Percentiles rank a stretch among this genome's conserved stretches.
phyloP scores from a whole-genome alignment of 1,140 invertebrate species.

The Mya arenaria region DNA sequence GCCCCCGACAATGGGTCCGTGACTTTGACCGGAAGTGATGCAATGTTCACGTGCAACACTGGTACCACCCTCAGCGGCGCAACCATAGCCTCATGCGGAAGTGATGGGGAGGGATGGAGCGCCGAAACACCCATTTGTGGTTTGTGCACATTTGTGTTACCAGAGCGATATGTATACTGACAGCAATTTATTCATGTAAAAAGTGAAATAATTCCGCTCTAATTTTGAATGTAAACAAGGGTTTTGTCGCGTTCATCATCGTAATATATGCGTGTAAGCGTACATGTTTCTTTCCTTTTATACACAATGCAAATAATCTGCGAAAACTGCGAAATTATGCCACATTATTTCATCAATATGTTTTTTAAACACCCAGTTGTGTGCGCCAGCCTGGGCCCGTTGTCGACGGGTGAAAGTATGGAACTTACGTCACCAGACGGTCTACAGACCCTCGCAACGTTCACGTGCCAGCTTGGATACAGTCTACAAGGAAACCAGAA shows the following conservation, averaged over 20 bases:
- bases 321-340: no score
- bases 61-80: conserved; percentile 29
- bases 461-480: conserved; percentile 41
- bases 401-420: not conserved
- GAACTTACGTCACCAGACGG: conserved; percentile 3
- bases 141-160: no score
- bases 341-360: not conserved
- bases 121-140: conserved; percentile 18
- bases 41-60: conserved; percentile 19
- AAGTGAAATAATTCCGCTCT: no score
- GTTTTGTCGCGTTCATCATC: no score
- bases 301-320: no score
- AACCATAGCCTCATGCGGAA: not conserved
- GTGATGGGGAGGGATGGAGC: conserved; percentile 12
- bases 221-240: no score
- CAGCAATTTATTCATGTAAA: no score
- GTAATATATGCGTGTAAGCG: no score
- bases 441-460: not conserved
- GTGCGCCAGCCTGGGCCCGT: not conserved
- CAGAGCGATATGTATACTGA: no score
- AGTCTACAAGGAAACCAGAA: not conserved
- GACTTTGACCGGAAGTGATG: not conserved
- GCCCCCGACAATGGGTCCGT: conserved; percentile 16
- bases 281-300: no score
- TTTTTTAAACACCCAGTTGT: conserved; percentile 4